A percentile compares a stretch with the other conserved stretches of the same genome.
phyloP scores from a whole-genome alignment of 2,113 vertebrate species.

The Pogona vitticeps region DNA sequence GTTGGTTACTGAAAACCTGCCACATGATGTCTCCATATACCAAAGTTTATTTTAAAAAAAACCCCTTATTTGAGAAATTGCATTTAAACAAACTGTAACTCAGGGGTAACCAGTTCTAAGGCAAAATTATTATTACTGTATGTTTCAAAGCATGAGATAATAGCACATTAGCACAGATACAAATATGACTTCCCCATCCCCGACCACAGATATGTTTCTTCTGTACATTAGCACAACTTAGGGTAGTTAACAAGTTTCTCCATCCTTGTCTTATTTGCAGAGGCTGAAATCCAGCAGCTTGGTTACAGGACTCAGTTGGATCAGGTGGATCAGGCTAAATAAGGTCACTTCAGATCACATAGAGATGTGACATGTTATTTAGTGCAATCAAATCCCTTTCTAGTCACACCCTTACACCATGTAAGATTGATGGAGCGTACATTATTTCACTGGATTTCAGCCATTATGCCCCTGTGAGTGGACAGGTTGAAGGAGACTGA shows the following conservation, averaged over 20 bases:
- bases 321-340: no score
- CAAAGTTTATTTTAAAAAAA: conserved; percentile 10
- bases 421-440: no score
- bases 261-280: not conserved
- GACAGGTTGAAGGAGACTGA: not conserved
- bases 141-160: not conserved
- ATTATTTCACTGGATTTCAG: no score
- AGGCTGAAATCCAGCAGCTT: no score
- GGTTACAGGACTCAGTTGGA: no score
- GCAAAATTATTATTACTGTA: not conserved
- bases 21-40: not conserved
- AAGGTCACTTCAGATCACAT: no score
- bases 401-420: no score
- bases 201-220: not conserved
- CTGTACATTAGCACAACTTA: not conserved
- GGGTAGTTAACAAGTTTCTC: not conserved
- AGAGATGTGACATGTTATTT: no score
- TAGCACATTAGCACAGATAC: not conserved
- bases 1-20: not conserved
- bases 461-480: not conserved
- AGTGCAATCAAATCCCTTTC: no score
- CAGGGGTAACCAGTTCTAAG: not conserved
- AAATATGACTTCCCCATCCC: not conserved
- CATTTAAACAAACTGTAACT: not conserved
- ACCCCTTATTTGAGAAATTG: not conserved